Conservation (phyloP, 2,888 invertebrate genomes). For the Drosophila villosipedis region DNA sequence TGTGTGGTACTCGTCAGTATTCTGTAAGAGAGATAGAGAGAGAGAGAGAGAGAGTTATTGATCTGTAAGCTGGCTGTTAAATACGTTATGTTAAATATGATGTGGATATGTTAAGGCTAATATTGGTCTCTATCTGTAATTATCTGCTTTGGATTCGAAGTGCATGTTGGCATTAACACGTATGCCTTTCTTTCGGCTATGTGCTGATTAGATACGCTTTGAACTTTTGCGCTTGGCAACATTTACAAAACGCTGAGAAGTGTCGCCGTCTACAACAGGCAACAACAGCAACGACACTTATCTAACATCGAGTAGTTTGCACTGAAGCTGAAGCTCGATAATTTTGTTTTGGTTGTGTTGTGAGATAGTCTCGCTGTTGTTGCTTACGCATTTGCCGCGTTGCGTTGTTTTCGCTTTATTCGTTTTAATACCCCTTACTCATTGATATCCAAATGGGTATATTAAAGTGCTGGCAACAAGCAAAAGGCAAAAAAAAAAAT, state of each 20-base stretch:
- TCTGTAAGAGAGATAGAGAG: conserved; percentile 85
- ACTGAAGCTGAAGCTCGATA: conserved; percentile 20
- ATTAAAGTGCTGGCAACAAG: neutral
- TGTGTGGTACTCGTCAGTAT: conserved; percentile 90
- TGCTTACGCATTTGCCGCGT: conserved; percentile 33
- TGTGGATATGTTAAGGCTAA: neutral
- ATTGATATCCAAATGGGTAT: neutral
- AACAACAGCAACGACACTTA: conserved; percentile 26
- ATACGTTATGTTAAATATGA: neutral
- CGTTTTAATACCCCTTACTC: conserved; percentile 2
- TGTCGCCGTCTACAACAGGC: neutral
- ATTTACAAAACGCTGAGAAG: conserved; percentile 8
- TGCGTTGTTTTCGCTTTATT: conserved; percentile 5
- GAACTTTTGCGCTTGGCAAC: conserved; percentile 50
- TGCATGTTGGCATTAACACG: conserved; percentile 29
- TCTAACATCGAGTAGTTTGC: conserved; percentile 46
- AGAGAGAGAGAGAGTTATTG: conserved; percentile 3
- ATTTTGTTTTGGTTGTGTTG: conserved; percentile 3
- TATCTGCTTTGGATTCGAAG: neutral
- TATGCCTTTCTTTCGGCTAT: conserved; percentile 10
- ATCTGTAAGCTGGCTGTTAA: neutral
- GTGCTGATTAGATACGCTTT: conserved; percentile 55
- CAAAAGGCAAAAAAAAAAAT: neutral
- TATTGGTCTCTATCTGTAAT: neutral
- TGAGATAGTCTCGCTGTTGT: conserved; percentile 1